These are phyloP conservation scores for Microtus pennsylvanicus DNA, from an alignment of 2,113 vertebrate species.

Conservation along the genomic window DNA sequence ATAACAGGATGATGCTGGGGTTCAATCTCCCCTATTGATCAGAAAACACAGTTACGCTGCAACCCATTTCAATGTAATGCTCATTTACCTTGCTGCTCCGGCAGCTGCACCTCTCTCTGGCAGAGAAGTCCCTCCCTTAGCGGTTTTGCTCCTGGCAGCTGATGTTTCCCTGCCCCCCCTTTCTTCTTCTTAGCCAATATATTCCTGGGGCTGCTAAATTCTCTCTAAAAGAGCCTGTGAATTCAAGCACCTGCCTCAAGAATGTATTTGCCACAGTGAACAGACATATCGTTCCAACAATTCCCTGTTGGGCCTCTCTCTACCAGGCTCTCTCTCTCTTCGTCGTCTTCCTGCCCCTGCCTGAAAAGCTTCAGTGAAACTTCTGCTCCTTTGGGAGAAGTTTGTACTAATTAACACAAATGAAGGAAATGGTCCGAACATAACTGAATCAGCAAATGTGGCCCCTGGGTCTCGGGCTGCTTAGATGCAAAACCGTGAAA, in stretches of 20 bases:
- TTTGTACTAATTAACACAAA: slow-evolving; percentile 51
- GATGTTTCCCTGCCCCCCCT: slow-evolving; percentile 77
- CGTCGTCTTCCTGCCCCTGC: slow-evolving; percentile 36
- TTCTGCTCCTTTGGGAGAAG: slow-evolving; percentile 49
- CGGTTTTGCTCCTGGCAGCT: slow-evolving; percentile 83
- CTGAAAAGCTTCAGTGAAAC: slow-evolving; percentile 69
- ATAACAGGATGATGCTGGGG: slow-evolving; percentile 88
- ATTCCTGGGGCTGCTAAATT: slow-evolving; percentile 86
- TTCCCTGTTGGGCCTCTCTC: slow-evolving; percentile 76
- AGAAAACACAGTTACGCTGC: slow-evolving; percentile 86
- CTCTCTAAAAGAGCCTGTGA: slow-evolving; percentile 87
- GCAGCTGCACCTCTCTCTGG: slow-evolving; percentile 90
- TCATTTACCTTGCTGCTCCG: slow-evolving; percentile 91
- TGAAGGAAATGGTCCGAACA: not conserved
- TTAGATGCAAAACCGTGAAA: not conserved
- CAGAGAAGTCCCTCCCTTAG: slow-evolving; percentile 84
- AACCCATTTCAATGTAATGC: slow-evolving; percentile 86
- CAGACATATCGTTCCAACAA: slow-evolving; percentile 81
- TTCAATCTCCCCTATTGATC: slow-evolving; percentile 89
- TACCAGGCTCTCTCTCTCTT: slow-evolving; percentile 25
- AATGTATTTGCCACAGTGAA: slow-evolving; percentile 84
- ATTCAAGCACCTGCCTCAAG: slow-evolving; percentile 88
- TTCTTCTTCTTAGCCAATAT: slow-evolving; percentile 83
- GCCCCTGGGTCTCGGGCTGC: not conserved
- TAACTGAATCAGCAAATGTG: not conserved